Evolutionary conservation across 2,888 invertebrate genomes (phyloP), one percentile per base, ranked within the genome.

Genomic region (Entomobrya proxima): DNA sequence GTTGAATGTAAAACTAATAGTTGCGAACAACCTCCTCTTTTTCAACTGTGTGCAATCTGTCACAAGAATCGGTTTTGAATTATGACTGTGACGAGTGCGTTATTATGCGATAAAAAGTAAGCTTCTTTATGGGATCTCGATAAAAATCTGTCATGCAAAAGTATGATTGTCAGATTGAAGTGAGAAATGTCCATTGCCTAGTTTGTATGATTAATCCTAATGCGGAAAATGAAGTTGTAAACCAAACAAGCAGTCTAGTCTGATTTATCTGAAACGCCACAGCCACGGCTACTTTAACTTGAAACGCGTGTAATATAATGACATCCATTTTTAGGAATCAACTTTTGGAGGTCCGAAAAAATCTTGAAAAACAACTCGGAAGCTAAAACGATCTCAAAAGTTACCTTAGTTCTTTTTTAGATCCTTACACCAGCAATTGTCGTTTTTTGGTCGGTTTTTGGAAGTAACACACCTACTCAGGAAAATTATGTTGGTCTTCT

Each of bases 311-410:
- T n/a, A n/a, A n/a, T n/a, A 58, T 32, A 30, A 15, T 24, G 32
- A 6, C 35, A 18, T 37, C n/a, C 5, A 15, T 47, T 47, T 40
- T 37, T 13, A 9, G 2, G 15, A 67, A 21, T 67, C 37, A 40
- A 37, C 40, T 30, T 40, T 67, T 67, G 40, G 37, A 21, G 21
- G 13, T 67, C 7, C 35, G 27, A 35, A 13, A n/a, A 64, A 64
- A 64, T 61, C 64, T 64, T 32, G 27, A 18, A 58, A 76, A 27
- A 30, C 47, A 67, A 52, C 9, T 67, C 67, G 67, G 77, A 78
- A 78, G 35, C 67, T 35, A 32, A 78, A 78, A 78, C 50, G 67
- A 78, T 67, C 78, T 67, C 67, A 35, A 78, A 78, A 78, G 78
- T 64, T 78, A 50, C 50, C 50, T 37, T 50, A 67, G 67, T 32